Percentiles rank a stretch among this genome's conserved stretches.
Conservation (phyloP, 64 coral and sea anemone genomes). For the Montipora sp. region DNA sequence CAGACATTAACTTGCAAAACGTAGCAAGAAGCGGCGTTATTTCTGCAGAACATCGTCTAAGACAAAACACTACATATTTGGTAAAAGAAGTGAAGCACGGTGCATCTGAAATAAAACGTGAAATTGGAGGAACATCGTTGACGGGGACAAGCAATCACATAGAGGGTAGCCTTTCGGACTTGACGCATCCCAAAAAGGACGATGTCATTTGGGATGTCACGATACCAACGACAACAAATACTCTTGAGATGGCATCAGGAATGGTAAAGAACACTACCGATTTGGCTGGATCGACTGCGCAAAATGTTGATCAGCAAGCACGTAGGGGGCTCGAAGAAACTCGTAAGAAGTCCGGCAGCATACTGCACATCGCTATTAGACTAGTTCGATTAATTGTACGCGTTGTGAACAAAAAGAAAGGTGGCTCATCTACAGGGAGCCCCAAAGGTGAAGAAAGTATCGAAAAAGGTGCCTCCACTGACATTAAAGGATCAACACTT, state of each 20-base stretch:
- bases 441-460: slow-evolving; percentile 31
- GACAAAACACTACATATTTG: not conserved
- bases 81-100: slow-evolving; percentile 1
- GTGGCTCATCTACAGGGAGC: not conserved
- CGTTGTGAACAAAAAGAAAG: slow-evolving; percentile 70
- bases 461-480: slow-evolving; percentile 1
- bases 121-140: not conserved
- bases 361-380: slow-evolving; percentile 88
- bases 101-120: not conserved
- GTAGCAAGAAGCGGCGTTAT: slow-evolving; percentile 23
- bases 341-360: slow-evolving; percentile 72
- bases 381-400: slow-evolving; percentile 73
- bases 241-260: slow-evolving; percentile 39
- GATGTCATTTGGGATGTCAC: not conserved
- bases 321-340: slow-evolving; percentile 72
- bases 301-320: slow-evolving; percentile 42
- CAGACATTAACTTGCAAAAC: not conserved
- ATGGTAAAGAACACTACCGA: slow-evolving; percentile 17
- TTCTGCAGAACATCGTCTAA: slow-evolving; percentile 14
- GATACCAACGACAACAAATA: not conserved
- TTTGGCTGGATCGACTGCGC: slow-evolving; percentile 34
- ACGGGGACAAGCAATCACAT: not conserved
- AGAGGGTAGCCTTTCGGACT: not conserved
- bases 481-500: slow-evolving; percentile 22
- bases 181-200: not conserved